Evolutionary conservation across 2,888 invertebrate genomes (phyloP).

Genomic region (Xestia c-nigrum): DNA sequence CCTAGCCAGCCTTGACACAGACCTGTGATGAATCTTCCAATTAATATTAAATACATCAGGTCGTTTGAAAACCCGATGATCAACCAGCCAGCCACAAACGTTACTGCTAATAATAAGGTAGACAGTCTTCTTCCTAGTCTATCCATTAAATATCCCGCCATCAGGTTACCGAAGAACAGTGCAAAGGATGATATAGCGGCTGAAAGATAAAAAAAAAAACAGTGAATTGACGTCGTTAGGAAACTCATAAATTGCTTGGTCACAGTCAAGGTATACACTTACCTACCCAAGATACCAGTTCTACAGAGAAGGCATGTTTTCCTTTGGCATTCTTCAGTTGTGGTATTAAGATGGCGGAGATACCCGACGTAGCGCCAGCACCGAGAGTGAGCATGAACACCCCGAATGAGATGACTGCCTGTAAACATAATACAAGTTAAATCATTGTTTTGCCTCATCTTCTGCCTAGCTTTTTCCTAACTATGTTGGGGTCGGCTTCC

Average conservation of each 20-base stretch:
- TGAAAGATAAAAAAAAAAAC: constrained; percentile 76
- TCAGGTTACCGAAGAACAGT: constrained; percentile 91
- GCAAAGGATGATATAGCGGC: constrained; percentile 92
- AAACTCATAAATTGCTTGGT: not conserved
- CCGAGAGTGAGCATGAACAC: constrained; percentile 90
- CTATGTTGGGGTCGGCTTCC: too few relatives aligned
- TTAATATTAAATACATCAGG: constrained; percentile 83
- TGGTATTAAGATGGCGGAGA: constrained; percentile 92
- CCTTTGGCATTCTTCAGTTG: constrained; percentile 86
- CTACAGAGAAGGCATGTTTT: constrained; percentile 80
- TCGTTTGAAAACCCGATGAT: constrained; percentile 89
- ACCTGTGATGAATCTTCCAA: constrained; percentile 91
- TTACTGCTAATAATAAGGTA: constrained; percentile 88
- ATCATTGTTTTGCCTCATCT: too few relatives aligned
- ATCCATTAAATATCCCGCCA: constrained; percentile 91
- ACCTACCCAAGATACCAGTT: constrained; percentile 92
- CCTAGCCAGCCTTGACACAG: constrained; percentile 91
- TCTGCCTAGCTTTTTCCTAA: too few relatives aligned
- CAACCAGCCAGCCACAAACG: constrained; percentile 91
- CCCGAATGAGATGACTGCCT: constrained; percentile 89
- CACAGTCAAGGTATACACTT: constrained; percentile 70
- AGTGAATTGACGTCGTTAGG: constrained; percentile 4
- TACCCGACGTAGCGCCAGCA: constrained; percentile 91
- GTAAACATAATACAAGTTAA: constrained; percentile 47
- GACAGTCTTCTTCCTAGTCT: constrained; percentile 90